Evolutionary conservation across 2,797 vertebrate genomes (phyloP), one percentile per base, ranked within the genome.

Genomic region (Notolabrus celidotus): DNA sequence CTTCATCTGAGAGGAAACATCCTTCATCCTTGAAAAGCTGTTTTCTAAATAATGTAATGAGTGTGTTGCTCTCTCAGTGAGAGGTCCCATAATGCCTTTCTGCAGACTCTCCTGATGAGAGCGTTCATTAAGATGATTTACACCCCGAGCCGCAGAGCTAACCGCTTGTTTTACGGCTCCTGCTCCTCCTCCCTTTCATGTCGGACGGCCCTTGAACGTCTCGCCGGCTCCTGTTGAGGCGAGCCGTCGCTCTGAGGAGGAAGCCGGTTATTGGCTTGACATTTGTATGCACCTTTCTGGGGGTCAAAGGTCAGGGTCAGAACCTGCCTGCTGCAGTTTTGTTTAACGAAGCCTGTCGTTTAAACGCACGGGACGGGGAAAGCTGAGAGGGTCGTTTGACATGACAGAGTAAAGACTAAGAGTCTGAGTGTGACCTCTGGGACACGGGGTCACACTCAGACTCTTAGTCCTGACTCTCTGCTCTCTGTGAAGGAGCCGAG

Each of bases 211-310:
- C 64, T 70, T 83, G 68, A 84, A 83, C 79, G 81, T 78, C 86
- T 73, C 84, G 72, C 84, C 82, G 85, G 54, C 84, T 84, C 63
- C 79, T 80, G 80, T 86, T 90, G 75, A 86, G 80, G 50, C 64
- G 49, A 80, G 56, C 46, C 53, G 61, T 54, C 50, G 27, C 71
- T 67, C 70, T 86, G 89, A 91, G 68, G 45, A 88, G 92, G 91
- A 92, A 92, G 81, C 88, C 50, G 38, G 85, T 93, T 88, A 92
- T 92, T 92, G 88, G 80, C 60, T 84, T 91, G 88, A 91, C 91
- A 76, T 91, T 89, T 85, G 84, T 86, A 86, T 89, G 88, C 83
- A 78, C 57, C 52, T 84, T 91, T 88, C 77, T 68, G 34, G 46
- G 29, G 77, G 84, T 91, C 69, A 86, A 66, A 86, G 88, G 86